Evolutionary conservation across 1,140 invertebrate species (phyloP).

Genomic region (Drosophila chauvacae): DNA sequence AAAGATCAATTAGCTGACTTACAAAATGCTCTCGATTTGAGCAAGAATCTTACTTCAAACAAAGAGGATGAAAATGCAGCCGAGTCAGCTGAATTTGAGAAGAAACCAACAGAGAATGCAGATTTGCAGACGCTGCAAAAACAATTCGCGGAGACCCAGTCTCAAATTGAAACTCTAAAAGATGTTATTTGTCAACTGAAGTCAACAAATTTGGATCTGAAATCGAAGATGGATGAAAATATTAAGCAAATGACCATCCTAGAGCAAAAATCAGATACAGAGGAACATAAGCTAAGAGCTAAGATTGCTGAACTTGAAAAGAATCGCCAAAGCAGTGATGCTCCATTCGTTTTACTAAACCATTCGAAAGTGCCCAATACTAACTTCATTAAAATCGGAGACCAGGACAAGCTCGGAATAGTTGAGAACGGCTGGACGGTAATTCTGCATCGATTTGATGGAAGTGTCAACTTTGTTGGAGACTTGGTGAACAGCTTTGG

Average conservation of each 20-base stretch:
- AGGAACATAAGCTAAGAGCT: background rate
- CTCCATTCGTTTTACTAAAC: background rate
- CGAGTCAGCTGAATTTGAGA: background rate
- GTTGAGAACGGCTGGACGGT: background rate
- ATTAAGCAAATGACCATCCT: too few relatives aligned
- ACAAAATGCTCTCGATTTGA: background rate
- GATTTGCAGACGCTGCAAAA: background rate
- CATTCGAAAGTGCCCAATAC: background rate
- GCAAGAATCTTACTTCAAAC: background rate
- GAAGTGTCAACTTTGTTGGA: background rate
- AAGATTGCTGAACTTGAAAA: background rate
- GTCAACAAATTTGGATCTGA: background rate
- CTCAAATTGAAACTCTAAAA: background rate
- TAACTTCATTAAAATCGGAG: background rate
- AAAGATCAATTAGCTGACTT: background rate
- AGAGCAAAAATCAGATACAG: background rate
- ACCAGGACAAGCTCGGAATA: too few relatives aligned
- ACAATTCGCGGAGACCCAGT: background rate
- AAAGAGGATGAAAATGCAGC: background rate
- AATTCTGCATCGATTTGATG: constrained; percentile 5
- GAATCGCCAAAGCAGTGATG: background rate
- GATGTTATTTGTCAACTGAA: background rate
- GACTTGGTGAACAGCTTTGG: rapidly evolving
- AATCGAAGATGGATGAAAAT: background rate
- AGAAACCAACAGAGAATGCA: background rate